These are phyloP conservation scores for Drosophila prostipennis DNA, from an alignment of 2,888 invertebrate species.

Conservation along the genomic window DNA sequence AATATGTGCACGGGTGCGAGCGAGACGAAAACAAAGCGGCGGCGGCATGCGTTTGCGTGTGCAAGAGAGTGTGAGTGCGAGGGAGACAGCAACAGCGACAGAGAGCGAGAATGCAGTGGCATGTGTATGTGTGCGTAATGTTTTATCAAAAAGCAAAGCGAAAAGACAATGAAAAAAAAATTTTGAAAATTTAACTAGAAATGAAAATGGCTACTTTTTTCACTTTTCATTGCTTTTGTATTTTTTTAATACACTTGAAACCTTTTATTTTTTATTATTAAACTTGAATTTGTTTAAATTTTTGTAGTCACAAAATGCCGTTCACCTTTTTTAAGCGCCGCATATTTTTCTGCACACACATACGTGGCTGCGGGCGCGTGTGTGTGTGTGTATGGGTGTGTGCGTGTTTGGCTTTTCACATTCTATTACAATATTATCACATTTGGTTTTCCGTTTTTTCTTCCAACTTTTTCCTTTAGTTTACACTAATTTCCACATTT, in stretches of 20 bases:
- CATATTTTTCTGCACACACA: conserved; percentile 80
- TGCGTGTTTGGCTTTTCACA: conserved; percentile 67
- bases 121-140: conserved; percentile 45
- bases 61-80: conserved; percentile 10
- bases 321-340: conserved; percentile 82
- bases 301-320: conserved; percentile 69
- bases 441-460: conserved; percentile 53
- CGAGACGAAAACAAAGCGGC: conserved; percentile 19
- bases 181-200: conserved; percentile 72
- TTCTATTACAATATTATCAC: conserved; percentile 75
- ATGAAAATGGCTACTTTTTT: conserved; percentile 75
- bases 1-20: conserved; percentile 30
- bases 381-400: conserved; percentile 28
- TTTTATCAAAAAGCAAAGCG: conserved; percentile 75
- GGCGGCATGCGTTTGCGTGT: conserved; percentile 22
- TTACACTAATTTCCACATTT: conserved; percentile 37
- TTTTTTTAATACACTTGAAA: not conserved
- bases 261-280: not conserved
- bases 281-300: not conserved
- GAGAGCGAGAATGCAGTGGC: conserved; percentile 30
- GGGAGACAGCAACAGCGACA: conserved; percentile 14
- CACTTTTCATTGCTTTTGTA: conserved; percentile 1
- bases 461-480: conserved; percentile 15
- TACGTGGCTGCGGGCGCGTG: conserved; percentile 53
- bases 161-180: conserved; percentile 62